phyloP scores from a whole-genome alignment of 2,113 vertebrate genomes.

The Acinonyx jubatus region DNA sequence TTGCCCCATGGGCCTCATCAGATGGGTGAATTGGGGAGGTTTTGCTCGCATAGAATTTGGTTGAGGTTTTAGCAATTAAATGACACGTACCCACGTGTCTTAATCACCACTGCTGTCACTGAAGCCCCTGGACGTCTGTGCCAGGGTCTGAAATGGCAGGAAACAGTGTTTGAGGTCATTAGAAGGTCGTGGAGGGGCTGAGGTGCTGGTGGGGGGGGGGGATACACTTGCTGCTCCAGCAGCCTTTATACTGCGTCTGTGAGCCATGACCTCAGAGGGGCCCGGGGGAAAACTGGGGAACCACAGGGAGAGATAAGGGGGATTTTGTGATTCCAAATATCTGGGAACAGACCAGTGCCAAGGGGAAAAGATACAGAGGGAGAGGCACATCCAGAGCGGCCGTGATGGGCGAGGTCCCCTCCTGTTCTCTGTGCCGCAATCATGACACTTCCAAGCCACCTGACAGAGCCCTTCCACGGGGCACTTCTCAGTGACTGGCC shows the following conservation, averaged over 20 bases:
- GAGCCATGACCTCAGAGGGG: neutral
- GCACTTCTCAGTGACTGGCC: neutral
- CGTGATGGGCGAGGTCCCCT: neutral
- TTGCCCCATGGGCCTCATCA: neutral
- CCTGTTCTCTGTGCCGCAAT: neutral
- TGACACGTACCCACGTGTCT: fast-evolving
- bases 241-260: neutral
- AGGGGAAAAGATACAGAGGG: neutral
- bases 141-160: neutral
- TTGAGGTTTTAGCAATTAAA: neutral
- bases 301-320: neutral
- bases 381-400: neutral
- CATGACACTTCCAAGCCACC: neutral
- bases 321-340: neutral
- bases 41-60: neutral
- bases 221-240: fast-evolving
- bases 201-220: fast-evolving
- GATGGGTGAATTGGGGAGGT: neutral
- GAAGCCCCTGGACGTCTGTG: neutral
- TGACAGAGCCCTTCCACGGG: neutral
- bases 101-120: neutral
- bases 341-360: neutral
- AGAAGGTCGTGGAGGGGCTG: fast-evolving
- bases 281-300: neutral
- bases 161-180: neutral